Evolutionary conservation across 2,797 vertebrate species (phyloP).

Genomic region (Eleutherodactylus coqui): DNA sequence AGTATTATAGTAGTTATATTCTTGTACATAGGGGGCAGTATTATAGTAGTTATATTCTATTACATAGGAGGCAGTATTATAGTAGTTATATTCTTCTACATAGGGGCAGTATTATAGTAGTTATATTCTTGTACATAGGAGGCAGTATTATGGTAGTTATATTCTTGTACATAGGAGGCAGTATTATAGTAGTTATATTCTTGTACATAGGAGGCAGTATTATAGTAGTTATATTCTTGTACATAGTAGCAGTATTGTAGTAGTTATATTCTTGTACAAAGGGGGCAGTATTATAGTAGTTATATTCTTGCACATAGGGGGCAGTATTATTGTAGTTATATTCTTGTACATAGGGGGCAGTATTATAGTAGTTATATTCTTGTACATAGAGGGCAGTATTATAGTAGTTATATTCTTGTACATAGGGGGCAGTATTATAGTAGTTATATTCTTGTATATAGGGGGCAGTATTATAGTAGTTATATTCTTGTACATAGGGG

Average conservation of each 20-base stretch:
- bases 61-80: too few relatives aligned
- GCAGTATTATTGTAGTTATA: constrained; percentile 12
- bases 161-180: background rate
- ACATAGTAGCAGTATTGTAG: background rate
- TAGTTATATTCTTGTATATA: constrained; percentile 11
- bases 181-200: constrained; percentile 3
- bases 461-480: constrained; percentile 1
- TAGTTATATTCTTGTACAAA: too few relatives aligned
- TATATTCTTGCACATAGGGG: too few relatives aligned
- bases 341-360: background rate
- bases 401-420: constrained; percentile 3
- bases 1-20: too few relatives aligned
- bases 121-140: constrained; percentile 1
- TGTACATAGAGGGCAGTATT: background rate
- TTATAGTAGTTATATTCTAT: too few relatives aligned
- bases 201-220: background rate
- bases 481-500: constrained; percentile 6
- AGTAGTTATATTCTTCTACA: too few relatives aligned
- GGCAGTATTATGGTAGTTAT: background rate
- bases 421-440: constrained; percentile 2
- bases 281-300: too few relatives aligned
- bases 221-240: constrained; percentile 2
- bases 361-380: constrained; percentile 2
- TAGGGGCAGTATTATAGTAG: background rate
- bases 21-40: too few relatives aligned